Evolutionary conservation across 92 coral and sea anemone genomes (phyloP).

Genomic region (Paragorgia papillata): DNA sequence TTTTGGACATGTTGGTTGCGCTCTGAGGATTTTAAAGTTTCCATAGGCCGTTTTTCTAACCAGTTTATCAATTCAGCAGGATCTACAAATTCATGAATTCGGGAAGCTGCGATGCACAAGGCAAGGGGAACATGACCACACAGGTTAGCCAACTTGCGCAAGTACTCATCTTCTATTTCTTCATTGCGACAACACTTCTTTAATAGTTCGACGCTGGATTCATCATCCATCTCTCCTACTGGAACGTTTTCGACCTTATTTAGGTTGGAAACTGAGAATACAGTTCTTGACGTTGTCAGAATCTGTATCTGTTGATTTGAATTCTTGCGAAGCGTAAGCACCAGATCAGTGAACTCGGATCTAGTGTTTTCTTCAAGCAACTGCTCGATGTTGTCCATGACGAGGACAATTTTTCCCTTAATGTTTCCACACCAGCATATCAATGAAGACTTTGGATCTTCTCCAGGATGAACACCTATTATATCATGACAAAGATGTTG

Average conservation of each 20-base stretch:
- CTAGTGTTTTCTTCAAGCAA: not conserved
- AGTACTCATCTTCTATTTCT: conserved; percentile 13
- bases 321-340: conserved; percentile 9
- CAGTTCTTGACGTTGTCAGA: conserved; percentile 10
- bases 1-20: not conserved
- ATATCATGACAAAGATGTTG: conserved; percentile 14
- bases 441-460: conserved; percentile 3
- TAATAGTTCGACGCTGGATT: not conserved
- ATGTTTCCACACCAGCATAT: not conserved
- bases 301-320: conserved; percentile 5
- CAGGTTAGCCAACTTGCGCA: too few relatives aligned
- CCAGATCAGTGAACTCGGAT: not conserved
- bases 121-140: too few relatives aligned
- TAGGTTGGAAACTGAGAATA: too few relatives aligned
- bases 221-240: too few relatives aligned
- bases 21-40: conserved; percentile 25
- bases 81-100: too few relatives aligned
- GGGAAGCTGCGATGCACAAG: too few relatives aligned
- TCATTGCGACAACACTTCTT: conserved; percentile 2
- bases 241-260: too few relatives aligned
- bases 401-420: conserved; percentile 4
- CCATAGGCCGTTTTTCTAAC: conserved; percentile 48
- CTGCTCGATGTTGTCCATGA: conserved; percentile 3
- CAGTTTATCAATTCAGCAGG: not conserved
- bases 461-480: conserved; percentile 26